phyloP scores from a whole-genome alignment of 2,797 vertebrate genomes.

The Alcedo atthis region DNA sequence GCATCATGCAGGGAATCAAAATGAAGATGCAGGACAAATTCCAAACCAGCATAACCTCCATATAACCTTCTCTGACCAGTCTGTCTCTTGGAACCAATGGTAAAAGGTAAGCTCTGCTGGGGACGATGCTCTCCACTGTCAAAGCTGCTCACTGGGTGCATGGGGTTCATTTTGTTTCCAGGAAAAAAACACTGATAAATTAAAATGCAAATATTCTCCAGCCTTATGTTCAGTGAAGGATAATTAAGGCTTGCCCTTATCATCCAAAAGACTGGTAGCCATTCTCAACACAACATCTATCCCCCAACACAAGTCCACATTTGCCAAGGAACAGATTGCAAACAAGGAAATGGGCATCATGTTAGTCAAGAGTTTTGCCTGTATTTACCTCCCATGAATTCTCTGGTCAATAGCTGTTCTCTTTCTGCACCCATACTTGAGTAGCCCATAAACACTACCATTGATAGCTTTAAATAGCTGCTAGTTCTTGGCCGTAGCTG shows the following conservation, averaged over 20 bases:
- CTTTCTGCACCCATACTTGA: not conserved
- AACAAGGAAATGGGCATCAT: not conserved
- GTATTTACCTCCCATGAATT: not conserved
- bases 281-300: not conserved
- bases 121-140: not conserved
- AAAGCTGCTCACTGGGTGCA: not conserved
- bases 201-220: slow-evolving; percentile 63
- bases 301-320: slow-evolving; percentile 10
- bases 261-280: slow-evolving; percentile 15
- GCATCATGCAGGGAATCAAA: not conserved
- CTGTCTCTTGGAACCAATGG: not conserved
- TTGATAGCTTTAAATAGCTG: not conserved
- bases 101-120: not conserved
- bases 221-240: slow-evolving; percentile 62
- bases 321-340: slow-evolving; percentile 27
- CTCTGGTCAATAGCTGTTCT: not conserved
- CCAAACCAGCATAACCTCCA: not conserved
- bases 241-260: slow-evolving; percentile 43
- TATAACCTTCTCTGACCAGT: not conserved
- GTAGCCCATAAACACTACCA: not conserved
- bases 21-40: not conserved
- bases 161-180: not conserved
- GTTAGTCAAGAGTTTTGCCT: not conserved
- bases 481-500: not conserved
- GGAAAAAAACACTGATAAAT: slow-evolving; percentile 39